A percentile compares a stretch with the other conserved stretches of the same genome.
phyloP scores from a whole-genome alignment of 2,797 vertebrate species.

The Dipus sagitta region DNA sequence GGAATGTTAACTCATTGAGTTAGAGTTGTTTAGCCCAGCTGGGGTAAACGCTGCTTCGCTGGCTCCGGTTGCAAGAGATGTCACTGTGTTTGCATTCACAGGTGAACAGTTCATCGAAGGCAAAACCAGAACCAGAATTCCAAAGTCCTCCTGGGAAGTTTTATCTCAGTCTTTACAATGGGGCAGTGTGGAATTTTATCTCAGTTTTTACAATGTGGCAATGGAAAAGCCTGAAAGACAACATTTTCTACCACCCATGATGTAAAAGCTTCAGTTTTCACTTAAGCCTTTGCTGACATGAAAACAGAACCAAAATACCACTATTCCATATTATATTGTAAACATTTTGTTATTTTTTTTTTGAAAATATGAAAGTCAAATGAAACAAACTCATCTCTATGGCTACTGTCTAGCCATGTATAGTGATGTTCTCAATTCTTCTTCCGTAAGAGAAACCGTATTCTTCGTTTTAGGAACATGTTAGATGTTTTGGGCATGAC shows the following conservation, averaged over 20 bases:
- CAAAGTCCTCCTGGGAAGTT: not conserved
- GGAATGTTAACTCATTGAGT: not conserved
- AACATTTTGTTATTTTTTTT: not conserved
- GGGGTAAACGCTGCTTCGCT: not conserved
- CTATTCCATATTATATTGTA: not conserved
- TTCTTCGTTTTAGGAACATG: not conserved
- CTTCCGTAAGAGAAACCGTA: not conserved
- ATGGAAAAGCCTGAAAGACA: accelerated
- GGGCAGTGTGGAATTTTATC: not conserved
- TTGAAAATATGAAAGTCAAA: not conserved
- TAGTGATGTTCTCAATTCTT: not conserved
- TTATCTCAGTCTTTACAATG: not conserved
- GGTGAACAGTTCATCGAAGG: conserved; percentile 2
- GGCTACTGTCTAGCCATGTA: not conserved
- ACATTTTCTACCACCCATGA: not conserved
- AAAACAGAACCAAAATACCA: not conserved
- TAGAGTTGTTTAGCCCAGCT: not conserved
- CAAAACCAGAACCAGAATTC: not conserved
- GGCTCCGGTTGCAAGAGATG: not conserved
- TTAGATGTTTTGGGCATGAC: not conserved
- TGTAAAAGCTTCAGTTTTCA: not conserved
- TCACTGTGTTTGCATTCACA: not conserved
- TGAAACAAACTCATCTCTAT: not conserved
- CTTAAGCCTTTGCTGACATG: not conserved
- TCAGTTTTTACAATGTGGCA: not conserved